phyloP scores from a whole-genome alignment of 2,113 vertebrate genomes.

The Ivindomyrus marchei region DNA sequence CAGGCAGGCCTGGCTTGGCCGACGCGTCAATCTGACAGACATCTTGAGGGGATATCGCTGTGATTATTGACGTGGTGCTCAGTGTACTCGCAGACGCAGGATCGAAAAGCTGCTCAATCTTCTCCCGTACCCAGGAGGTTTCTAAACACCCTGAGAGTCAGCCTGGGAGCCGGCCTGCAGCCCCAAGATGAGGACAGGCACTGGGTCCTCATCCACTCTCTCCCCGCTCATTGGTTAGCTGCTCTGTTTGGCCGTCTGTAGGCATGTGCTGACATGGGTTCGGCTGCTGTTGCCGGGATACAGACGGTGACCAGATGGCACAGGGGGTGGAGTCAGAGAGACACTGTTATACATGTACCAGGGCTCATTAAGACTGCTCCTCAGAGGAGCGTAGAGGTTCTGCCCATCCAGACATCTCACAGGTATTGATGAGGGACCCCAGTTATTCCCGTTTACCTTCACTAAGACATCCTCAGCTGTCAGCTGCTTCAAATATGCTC shows the following conservation, averaged over 20 bases:
- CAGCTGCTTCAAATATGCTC: background rate
- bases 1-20: background rate
- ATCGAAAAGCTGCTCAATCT: background rate
- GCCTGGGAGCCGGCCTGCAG: background rate
- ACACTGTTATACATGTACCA: background rate
- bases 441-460: background rate
- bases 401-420: background rate
- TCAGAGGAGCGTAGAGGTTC: background rate
- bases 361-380: background rate
- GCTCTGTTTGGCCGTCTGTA: background rate
- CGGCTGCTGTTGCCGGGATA: slow-evolving; percentile 12
- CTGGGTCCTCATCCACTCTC: background rate
- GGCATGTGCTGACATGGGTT: background rate
- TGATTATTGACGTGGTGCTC: background rate
- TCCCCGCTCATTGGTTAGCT: background rate
- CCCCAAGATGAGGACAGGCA: background rate
- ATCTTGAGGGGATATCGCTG: background rate
- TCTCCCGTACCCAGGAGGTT: background rate
- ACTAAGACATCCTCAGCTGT: background rate
- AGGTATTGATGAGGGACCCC: background rate
- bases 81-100: background rate
- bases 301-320: background rate
- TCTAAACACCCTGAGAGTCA: background rate
- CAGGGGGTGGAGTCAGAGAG: background rate
- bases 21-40: background rate